Base-by-base conservation (phyloP, 2,797 vertebrate genomes). In the Darevskia nairensis region DNA sequence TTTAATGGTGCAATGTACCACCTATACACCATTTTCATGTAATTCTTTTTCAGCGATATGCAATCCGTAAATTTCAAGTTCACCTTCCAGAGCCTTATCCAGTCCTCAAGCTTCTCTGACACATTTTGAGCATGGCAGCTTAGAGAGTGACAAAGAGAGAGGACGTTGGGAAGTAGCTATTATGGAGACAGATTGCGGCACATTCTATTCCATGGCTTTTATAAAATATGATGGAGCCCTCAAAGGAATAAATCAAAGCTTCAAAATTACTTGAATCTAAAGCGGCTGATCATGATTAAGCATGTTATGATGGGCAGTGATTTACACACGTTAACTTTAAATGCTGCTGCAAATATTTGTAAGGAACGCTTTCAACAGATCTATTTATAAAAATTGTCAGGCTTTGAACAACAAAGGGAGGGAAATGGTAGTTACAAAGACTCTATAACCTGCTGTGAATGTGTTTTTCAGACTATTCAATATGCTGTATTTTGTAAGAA, bases 401-500 rank as follows among this genome's bases (percentile, higher is more conserved):
- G 68, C 44, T 21, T 78, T 59, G 69, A 87, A 82, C 46, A 84
- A 84, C 81, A 80, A 84, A 55, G 75, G 29, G 59, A 13, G 46
- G 21, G 32, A 74, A 46, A 41, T 32, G 39, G 41, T 80, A 84
- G 75, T 80, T 80, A 84, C 68, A 79, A 89, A 87, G 86, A 80
- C 76, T 87, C 86, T 69, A 85, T 87, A 87, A 87, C 86, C 77
- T 27, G 71, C 82, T 55, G 59, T 59, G 82, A 68, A 68, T 75
- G 71, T 75, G 55, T 84, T 79, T 69, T n/a, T 25, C 55, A 46
- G 55, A 50, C 69, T 80, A 75, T 87, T 80, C 80, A 78, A 86
- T 80, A 87, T 39, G 69, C 59, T 89, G 71, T 29, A 75, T 85
- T 90, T 90, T 90, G 75, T 87, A 80, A 75, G 78, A 87, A 76